Conservation (phyloP, 2,797 vertebrate genomes). For the Trachurus trachurus region DNA sequence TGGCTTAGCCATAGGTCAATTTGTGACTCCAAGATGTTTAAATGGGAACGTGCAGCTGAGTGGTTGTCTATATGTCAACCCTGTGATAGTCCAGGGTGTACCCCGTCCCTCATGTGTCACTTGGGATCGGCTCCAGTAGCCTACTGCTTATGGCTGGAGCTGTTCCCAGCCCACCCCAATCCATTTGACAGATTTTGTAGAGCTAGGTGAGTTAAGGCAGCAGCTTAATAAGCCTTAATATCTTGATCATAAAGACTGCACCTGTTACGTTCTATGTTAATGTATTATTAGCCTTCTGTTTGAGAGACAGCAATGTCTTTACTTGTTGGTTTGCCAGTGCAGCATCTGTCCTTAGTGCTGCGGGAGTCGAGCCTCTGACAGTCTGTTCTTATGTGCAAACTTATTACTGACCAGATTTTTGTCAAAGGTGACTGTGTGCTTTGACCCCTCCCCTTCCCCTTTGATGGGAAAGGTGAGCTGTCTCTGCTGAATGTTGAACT, state of each 20-base stretch:
- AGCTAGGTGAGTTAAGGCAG: neutral
- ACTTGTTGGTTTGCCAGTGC: conserved; percentile 1
- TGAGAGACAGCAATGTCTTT: conserved; percentile 2
- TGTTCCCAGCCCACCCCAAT: too few species aligned
- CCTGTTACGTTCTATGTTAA: neutral
- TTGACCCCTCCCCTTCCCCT: conserved; percentile 57
- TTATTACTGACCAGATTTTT: conserved; percentile 65
- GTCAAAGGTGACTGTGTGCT: conserved; percentile 67
- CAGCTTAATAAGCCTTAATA: neutral
- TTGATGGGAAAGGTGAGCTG: conserved; percentile 77
- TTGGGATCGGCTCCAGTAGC: too few species aligned
- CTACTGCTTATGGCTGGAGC: too few species aligned
- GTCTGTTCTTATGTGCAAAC: conserved; percentile 28
- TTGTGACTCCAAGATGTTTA: too few species aligned
- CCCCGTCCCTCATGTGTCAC: too few species aligned
- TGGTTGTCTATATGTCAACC: too few species aligned
- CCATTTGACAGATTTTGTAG: too few species aligned
- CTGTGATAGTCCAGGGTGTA: too few species aligned
- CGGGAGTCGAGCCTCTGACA: conserved; percentile 23
- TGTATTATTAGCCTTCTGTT: neutral
- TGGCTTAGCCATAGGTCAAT: too few species aligned
- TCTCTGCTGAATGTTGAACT: conserved; percentile 62
- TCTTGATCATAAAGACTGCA: neutral
- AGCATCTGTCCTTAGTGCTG: neutral
- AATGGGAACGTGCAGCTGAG: too few species aligned